Percentiles rank a stretch among this genome's conserved stretches.
phyloP scores from a whole-genome alignment of 2,797 vertebrate species.

The Pseudopleuronectes americanus region DNA sequence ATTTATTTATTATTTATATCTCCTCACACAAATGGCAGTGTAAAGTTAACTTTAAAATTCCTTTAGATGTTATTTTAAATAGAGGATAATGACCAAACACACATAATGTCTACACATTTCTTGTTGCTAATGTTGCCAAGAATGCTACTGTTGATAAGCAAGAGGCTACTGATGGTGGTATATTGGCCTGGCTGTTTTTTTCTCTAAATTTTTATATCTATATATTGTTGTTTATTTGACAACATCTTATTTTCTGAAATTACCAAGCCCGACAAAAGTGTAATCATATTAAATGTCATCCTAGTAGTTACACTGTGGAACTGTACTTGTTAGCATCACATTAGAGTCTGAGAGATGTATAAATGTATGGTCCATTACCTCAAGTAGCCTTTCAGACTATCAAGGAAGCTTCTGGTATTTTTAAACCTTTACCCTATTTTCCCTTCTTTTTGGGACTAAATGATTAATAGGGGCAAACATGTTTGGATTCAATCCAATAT shows the following conservation, averaged over 20 bases:
- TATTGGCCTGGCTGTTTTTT: not conserved
- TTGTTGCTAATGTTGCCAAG: no score
- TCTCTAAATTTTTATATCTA: not conserved
- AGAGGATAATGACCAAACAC: no score
- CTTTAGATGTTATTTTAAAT: no score
- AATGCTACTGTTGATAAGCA: no score
- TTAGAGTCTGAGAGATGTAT: not conserved
- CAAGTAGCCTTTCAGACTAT: constrained; percentile 19
- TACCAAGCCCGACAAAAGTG: no score
- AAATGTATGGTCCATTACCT: not conserved
- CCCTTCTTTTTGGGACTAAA: not conserved
- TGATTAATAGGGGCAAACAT: not conserved
- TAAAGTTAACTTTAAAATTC: no score
- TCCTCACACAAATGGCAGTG: no score
- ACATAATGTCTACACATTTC: no score
- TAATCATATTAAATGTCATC: constrained; percentile 32
- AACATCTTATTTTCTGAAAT: not conserved
- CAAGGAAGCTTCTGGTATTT: not conserved
- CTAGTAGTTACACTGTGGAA: not conserved
- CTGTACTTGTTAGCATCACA: not conserved
- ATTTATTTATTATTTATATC: no score
- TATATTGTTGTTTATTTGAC: not conserved
- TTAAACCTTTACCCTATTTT: not conserved
- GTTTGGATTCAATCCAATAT: not conserved
- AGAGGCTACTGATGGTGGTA: not conserved